phyloP scores from a whole-genome alignment of 92 coral and sea anemone species.

The Bergia puertoricense region DNA sequence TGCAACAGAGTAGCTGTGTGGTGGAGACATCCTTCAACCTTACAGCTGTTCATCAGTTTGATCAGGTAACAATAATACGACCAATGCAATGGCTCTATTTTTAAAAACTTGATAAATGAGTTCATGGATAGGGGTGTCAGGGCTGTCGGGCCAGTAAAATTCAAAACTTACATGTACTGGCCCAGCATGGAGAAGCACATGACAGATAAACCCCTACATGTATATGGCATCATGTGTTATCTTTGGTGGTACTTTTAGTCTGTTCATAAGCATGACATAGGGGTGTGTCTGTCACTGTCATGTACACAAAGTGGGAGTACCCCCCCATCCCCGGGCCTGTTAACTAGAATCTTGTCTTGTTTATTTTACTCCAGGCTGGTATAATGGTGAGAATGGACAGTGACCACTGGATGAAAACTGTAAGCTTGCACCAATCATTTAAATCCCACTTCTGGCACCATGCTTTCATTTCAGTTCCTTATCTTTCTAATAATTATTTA shows the following conservation, averaged over 20 bases:
- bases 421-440: constrained; percentile 15
- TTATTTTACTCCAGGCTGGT: constrained; percentile 62
- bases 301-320: no score
- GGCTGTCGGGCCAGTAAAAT: no score
- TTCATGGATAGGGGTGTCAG: no score
- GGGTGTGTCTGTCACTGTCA: no score
- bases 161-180: no score
- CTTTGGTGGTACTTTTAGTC: no score
- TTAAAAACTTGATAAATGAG: no score
- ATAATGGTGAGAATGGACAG: constrained; percentile 81
- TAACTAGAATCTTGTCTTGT: background rate
- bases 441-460: background rate
- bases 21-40: constrained; percentile 83
- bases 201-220: no score
- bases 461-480: background rate
- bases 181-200: no score
- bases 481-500: background rate
- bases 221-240: no score
- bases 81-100: background rate
- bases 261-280: no score
- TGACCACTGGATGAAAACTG: constrained; percentile 82
- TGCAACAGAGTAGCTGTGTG: constrained; percentile 70
- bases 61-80: background rate
- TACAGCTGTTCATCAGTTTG: constrained; percentile 47
- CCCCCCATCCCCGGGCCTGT: no score